Evolutionary conservation across 2,113 vertebrate genomes (phyloP), one percentile per base, ranked within the genome.

Genomic region (Antidorcas marsupialis): DNA sequence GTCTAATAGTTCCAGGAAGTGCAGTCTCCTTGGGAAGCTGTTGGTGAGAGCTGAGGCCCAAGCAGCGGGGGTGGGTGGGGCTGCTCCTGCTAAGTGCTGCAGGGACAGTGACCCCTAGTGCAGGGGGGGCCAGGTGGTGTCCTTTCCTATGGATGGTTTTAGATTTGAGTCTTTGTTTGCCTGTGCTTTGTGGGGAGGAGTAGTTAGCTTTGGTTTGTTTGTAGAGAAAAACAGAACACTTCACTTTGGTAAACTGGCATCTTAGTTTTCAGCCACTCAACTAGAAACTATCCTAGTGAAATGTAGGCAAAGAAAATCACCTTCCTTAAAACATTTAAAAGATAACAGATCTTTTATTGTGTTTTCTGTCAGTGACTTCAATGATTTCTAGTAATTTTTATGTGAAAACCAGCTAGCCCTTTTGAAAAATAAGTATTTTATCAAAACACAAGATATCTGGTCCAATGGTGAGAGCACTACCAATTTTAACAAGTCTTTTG

Each of bases 321-420:
- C 14, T 7, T 45, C 67, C 33, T 82, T 43, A 55, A 57, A 14
- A 78, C 19, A 86, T 64, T 52, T 71, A 83, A 86, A 88, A 93
- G 52, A 79, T 23, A 91, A n/a, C 5, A 13, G 30, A 12, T 39
- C 53, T 57, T 71, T 74, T 90, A 64, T 28, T 87, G 15, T 88
- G 7, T 74, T 93, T 97, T 92, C 53, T 83, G 62, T 55, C 19
- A 84, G 17, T 55, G 47, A 82, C 43, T 39, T 92, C 57, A 25
- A 10, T 74, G 71, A 76, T 36, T 94, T 94, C 86, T 60, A 91
- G 36, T 95, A 62, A 60, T 76, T 88, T 94, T 87, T 57, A 94
- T 74, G 27, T 90, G 60, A 94, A 97, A 92, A 59, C 1, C 39
- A 84, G 13, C 14, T 33, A 28, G 3, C 6, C 16, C 64, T 55